Evolutionary conservation across 2,888 invertebrate genomes (phyloP).

Genomic region (Chrysodeixis includens): DNA sequence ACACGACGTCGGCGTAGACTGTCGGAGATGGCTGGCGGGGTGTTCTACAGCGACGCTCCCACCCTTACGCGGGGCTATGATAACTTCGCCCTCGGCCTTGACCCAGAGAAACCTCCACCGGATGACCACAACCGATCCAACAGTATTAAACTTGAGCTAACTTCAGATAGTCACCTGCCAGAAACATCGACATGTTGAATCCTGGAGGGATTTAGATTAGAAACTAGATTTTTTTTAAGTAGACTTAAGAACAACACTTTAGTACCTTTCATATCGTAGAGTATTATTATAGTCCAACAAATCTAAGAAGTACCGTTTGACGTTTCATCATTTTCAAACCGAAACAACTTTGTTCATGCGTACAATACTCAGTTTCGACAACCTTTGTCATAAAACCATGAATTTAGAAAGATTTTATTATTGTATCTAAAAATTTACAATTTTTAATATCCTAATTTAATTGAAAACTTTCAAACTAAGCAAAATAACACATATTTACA

Average conservation of each 20-base stretch:
- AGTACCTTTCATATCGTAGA: neutral
- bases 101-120: constrained; percentile 76
- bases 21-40: constrained; percentile 85
- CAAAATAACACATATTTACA: no score
- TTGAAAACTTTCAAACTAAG: no score
- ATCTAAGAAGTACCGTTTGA: no score
- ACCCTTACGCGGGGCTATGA: constrained; percentile 75
- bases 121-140: constrained; percentile 68
- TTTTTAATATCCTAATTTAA: no score
- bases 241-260: constrained; percentile 3
- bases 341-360: no score
- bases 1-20: constrained; percentile 82
- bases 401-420: no score
- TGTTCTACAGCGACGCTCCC: constrained; percentile 83
- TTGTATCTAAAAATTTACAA: no score
- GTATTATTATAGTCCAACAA: no score
- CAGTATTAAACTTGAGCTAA: constrained; percentile 69
- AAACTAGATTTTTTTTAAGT: constrained; percentile 8
- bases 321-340: no score
- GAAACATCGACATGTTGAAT: constrained; percentile 66
- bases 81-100: constrained; percentile 80
- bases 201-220: neutral
- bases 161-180: constrained; percentile 56
- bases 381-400: no score
- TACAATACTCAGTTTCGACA: no score